phyloP scores from a whole-genome alignment of 2,888 invertebrate genomes.

The Nomada hirtipes region DNA sequence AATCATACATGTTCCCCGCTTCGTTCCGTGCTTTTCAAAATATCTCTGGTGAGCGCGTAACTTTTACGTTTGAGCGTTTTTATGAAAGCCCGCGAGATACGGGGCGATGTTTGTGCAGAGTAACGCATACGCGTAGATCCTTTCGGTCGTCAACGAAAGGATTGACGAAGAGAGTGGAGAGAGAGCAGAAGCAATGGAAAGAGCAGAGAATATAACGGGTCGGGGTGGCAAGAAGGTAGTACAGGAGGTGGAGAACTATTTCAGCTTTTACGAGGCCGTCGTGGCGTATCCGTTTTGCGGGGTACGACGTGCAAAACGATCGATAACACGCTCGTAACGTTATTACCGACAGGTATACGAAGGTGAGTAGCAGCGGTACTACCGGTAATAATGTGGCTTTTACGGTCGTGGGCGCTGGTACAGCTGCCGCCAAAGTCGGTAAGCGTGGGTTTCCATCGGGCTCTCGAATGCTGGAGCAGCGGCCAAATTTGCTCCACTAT shows the following conservation, averaged over 20 bases:
- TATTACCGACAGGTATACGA: slow-evolving; percentile 78
- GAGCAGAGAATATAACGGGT: background rate
- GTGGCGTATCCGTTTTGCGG: slow-evolving; percentile 76
- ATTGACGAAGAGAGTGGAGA: slow-evolving; percentile 7
- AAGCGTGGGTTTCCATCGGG: slow-evolving; percentile 66
- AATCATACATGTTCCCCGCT: background rate
- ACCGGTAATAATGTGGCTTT: slow-evolving; percentile 78
- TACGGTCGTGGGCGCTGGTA: slow-evolving; percentile 71
- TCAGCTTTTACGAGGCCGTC: slow-evolving; percentile 73
- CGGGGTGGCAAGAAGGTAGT: background rate
- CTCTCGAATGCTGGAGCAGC: slow-evolving; percentile 27
- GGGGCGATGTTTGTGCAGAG: slow-evolving; percentile 7
- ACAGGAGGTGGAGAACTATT: slow-evolving; percentile 58
- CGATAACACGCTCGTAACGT: slow-evolving; percentile 80
- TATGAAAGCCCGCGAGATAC: slow-evolving; percentile 29
- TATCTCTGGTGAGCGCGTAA: background rate
- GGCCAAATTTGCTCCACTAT: slow-evolving; percentile 61
- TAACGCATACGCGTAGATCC: slow-evolving; percentile 1
- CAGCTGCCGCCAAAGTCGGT: slow-evolving; percentile 72
- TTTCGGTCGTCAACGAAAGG: slow-evolving; percentile 31
- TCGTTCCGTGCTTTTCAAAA: background rate
- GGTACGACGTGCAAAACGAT: slow-evolving; percentile 78
- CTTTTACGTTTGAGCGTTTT: slow-evolving; percentile 33
- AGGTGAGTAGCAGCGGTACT: slow-evolving; percentile 73
- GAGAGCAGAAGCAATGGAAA: background rate